Conservation (phyloP, 2,113 vertebrate species). For the Saiga tatarica region DNA sequence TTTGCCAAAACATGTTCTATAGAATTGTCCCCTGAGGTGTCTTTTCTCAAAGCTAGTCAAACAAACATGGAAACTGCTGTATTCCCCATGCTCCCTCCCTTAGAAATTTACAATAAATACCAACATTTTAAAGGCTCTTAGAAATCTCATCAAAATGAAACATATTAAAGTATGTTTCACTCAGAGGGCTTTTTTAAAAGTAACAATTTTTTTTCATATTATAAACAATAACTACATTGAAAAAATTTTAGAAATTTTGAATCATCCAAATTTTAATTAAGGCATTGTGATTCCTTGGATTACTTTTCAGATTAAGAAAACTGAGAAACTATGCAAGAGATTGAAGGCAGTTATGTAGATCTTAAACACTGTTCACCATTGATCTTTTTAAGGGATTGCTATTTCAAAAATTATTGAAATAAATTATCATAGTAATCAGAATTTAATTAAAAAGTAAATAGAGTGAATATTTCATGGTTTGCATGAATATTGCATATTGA, state of each 20-base stretch:
- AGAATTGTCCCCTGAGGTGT: neutral
- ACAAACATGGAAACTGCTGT: neutral
- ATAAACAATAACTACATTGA: neutral
- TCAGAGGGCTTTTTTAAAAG: neutral
- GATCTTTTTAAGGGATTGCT: constrained; percentile 41
- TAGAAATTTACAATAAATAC: neutral
- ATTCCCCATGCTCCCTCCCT: neutral
- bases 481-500: neutral
- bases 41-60: constrained; percentile 42
- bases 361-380: neutral
- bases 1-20: constrained; percentile 18
- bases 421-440: constrained; percentile 25
- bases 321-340: constrained; percentile 16
- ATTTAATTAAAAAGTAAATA: constrained; percentile 49
- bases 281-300: neutral
- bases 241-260: constrained; percentile 28
- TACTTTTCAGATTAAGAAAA: constrained; percentile 49
- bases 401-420: constrained; percentile 30
- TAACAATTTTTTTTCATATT: constrained; percentile 13
- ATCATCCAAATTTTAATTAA: constrained; percentile 53
- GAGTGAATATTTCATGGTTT: neutral
- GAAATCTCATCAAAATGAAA: neutral
- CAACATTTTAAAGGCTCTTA: constrained; percentile 3
- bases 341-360: constrained; percentile 43
- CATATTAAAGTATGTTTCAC: neutral